phyloP scores from a whole-genome alignment of 2,888 invertebrate species.

The Perizoma flavofasciatum region DNA sequence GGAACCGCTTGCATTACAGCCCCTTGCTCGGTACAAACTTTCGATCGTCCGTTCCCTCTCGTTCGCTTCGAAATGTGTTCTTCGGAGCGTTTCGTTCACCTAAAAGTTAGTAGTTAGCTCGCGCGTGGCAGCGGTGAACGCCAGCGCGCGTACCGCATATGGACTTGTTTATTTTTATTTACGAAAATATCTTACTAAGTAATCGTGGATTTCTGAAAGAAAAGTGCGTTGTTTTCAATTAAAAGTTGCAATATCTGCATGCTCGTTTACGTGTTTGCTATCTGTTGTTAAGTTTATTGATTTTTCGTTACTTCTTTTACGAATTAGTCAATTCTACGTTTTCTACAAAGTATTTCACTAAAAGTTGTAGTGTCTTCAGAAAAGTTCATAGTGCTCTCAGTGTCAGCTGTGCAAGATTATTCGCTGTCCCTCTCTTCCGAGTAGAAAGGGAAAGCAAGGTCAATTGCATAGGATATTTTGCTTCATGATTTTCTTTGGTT shows the following conservation, averaged over 20 bases:
- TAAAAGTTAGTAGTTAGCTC: slow-evolving; percentile 65
- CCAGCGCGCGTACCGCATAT: slow-evolving; percentile 58
- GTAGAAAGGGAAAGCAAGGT: slow-evolving; percentile 75
- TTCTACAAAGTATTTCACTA: slow-evolving; percentile 50
- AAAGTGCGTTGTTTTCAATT: slow-evolving; percentile 54
- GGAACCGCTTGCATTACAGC: slow-evolving; percentile 53
- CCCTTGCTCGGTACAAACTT: slow-evolving; percentile 37
- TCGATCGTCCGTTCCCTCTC: slow-evolving; percentile 42
- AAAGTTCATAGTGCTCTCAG: slow-evolving; percentile 80
- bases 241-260: slow-evolving; percentile 46
- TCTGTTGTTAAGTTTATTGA: slow-evolving; percentile 47
- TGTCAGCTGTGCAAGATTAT: slow-evolving; percentile 70
- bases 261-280: slow-evolving; percentile 47
- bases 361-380: slow-evolving; percentile 63
- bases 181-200: slow-evolving; percentile 64
- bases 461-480: slow-evolving; percentile 68
- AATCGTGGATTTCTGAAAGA: slow-evolving; percentile 52
- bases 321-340: slow-evolving; percentile 52
- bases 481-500: slow-evolving; percentile 72
- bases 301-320: slow-evolving; percentile 47
- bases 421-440: slow-evolving; percentile 66
- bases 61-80: slow-evolving; percentile 36
- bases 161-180: slow-evolving; percentile 63
- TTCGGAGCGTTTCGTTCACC: slow-evolving; percentile 55
- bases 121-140: slow-evolving; percentile 73